Conservation (phyloP, 2,113 vertebrate genomes). For the Chauna torquata region DNA sequence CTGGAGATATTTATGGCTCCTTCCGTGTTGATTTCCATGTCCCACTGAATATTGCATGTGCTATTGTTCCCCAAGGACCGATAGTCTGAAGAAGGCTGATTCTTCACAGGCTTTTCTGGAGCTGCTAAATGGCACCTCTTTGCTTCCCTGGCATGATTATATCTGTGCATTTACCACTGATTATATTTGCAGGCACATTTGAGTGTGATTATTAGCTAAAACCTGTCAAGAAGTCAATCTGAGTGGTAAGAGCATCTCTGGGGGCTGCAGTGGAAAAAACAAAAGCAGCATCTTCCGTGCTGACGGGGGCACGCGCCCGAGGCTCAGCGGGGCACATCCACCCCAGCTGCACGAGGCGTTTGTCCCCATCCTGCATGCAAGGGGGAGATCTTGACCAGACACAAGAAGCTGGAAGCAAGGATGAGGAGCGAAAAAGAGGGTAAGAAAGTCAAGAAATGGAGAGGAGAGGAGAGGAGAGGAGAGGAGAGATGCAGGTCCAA, state of each 20-base stretch:
- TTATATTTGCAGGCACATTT: not conserved
- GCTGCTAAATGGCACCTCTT: slow-evolving; percentile 31
- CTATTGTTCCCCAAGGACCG: not conserved
- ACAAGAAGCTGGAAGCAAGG: not conserved
- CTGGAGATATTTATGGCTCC: slow-evolving; percentile 11
- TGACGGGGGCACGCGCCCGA: fast-evolving
- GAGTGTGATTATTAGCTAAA: not conserved
- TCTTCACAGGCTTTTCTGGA: not conserved
- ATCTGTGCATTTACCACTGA: not conserved
- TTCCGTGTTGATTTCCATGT: not conserved
- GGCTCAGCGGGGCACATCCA: not conserved
- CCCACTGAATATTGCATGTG: slow-evolving; percentile 62
- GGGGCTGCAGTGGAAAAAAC: not conserved
- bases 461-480: not conserved
- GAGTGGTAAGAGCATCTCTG: not conserved
- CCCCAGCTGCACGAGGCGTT: not conserved
- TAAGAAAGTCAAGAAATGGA: not conserved
- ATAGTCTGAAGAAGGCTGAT: not conserved
- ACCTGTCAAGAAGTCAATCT: not conserved
- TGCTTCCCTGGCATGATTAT: not conserved
- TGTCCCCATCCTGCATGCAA: not conserved
- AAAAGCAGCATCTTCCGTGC: not conserved
- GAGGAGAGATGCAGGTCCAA: not conserved
- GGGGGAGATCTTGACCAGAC: not conserved
- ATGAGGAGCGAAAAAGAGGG: not conserved